Percentiles rank a stretch among this genome's conserved stretches.
phyloP scores from a whole-genome alignment of 2,888 invertebrate species.

The Chromoteleia sp. region DNA sequence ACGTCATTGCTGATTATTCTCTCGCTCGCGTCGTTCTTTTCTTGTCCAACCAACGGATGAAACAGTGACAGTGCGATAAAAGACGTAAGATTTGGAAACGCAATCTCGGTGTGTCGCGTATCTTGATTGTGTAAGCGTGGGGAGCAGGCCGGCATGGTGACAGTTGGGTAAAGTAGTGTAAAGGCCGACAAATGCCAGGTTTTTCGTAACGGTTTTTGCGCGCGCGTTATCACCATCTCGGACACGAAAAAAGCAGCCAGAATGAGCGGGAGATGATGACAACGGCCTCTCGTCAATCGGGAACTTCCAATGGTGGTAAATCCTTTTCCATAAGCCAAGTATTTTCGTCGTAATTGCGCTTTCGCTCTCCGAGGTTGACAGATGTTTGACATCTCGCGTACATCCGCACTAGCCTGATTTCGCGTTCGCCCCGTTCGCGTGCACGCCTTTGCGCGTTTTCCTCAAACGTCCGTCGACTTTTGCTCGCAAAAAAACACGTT shows the following conservation, averaged over 20 bases:
- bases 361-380: constrained; percentile 71
- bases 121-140: constrained; percentile 78
- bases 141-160: constrained; percentile 80
- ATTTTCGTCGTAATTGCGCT: constrained; percentile 26
- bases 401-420: constrained; percentile 28
- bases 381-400: constrained; percentile 75
- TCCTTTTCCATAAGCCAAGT: constrained; percentile 29
- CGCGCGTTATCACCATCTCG: constrained; percentile 69
- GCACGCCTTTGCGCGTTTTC: background rate
- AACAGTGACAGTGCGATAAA: background rate
- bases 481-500: background rate
- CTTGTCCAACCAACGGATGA: background rate
- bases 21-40: background rate
- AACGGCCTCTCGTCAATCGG: constrained; percentile 80
- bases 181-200: constrained; percentile 79
- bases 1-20: no score
- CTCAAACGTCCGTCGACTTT: no score
- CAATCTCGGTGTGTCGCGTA: constrained; percentile 37
- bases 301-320: constrained; percentile 82
- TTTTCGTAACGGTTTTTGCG: constrained; percentile 80
- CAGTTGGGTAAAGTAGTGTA: constrained; percentile 73
- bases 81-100: background rate
- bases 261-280: constrained; percentile 83
- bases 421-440: background rate
- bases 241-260: constrained; percentile 72